Evolutionary conservation across 2,888 invertebrate genomes (phyloP).

Genomic region (Drosophila fulvimacula): DNA sequence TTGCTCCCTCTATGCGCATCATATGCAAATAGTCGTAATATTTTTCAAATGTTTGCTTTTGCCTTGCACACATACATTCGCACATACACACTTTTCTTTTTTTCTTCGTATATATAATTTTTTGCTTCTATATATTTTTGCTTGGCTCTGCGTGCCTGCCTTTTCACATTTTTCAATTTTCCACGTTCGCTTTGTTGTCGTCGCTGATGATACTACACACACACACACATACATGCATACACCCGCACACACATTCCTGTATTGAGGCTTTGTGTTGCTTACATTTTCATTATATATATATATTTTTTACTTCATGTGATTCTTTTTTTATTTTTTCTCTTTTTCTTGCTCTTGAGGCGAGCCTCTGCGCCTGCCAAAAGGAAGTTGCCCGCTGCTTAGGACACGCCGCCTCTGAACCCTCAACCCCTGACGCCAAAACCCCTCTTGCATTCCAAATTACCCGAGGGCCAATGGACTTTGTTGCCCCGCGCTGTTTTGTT

Average conservation of each 20-base stretch:
- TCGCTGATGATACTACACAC: constrained; percentile 60
- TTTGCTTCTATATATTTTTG: constrained; percentile 1
- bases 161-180: constrained; percentile 78
- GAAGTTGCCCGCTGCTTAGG: constrained; percentile 54
- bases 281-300: constrained; percentile 70
- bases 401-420: background rate
- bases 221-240: constrained; percentile 7
- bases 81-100: constrained; percentile 3
- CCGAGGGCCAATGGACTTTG: constrained; percentile 63
- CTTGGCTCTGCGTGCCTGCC: constrained; percentile 49
- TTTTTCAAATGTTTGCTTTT: constrained; percentile 80
- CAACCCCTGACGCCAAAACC: background rate
- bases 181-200: constrained; percentile 78
- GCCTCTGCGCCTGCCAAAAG: constrained; percentile 51
- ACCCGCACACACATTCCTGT: constrained; percentile 20
- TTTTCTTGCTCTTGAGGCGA: constrained; percentile 36
- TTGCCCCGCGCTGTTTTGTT: constrained; percentile 35
- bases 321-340: constrained; percentile 24
- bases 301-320: constrained; percentile 41
- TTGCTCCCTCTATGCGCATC: constrained; percentile 37
- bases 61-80: constrained; percentile 44
- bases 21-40: constrained; percentile 79
- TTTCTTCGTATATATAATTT: constrained; percentile 1
- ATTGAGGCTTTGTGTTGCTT: constrained; percentile 66
- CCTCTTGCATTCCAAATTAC: constrained; percentile 73